These are phyloP conservation scores for Orthonyx spaldingii DNA, from an alignment of 2,113 vertebrate species.

Conservation along the genomic window DNA sequence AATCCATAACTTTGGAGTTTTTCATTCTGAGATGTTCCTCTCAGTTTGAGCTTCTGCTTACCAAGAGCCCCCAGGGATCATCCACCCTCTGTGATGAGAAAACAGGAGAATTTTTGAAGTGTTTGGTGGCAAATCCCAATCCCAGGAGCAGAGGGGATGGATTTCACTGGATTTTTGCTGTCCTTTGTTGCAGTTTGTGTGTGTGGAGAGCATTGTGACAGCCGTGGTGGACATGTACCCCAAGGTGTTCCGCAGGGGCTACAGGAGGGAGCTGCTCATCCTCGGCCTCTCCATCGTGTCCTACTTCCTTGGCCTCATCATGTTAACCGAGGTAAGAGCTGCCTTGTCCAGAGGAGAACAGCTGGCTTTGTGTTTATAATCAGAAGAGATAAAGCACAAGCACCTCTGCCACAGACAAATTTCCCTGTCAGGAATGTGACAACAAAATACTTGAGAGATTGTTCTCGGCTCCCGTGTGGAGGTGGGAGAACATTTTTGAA, in stretches of 20 bases:
- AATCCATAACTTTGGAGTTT: neutral
- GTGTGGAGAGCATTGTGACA: slow-evolving; percentile 95
- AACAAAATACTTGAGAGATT: neutral
- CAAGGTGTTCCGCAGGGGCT: slow-evolving; percentile 91
- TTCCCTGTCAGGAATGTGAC: neutral
- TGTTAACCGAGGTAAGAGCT: slow-evolving; percentile 90
- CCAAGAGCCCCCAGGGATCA: no score
- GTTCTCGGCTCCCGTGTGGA: neutral
- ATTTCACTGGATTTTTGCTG: neutral
- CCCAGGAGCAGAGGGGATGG: neutral
- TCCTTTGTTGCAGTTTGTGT: slow-evolving; percentile 85
- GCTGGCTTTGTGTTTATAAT: fast-evolving
- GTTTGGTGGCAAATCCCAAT: neutral
- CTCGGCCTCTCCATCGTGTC: slow-evolving; percentile 87
- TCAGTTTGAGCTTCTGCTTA: neutral
- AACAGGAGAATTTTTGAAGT: no score
- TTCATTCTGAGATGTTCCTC: neutral
- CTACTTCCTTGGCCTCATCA: slow-evolving; percentile 90
- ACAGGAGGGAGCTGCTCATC: slow-evolving; percentile 91
- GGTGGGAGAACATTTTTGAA: neutral
- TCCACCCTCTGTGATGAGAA: no score
- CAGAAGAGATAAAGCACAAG: neutral
- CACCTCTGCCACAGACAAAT: neutral
- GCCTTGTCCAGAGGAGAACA: fast-evolving
- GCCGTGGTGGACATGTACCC: slow-evolving; percentile 98